Conservation (phyloP, 2,113 vertebrate species). For the Sturnus vulgaris region DNA sequence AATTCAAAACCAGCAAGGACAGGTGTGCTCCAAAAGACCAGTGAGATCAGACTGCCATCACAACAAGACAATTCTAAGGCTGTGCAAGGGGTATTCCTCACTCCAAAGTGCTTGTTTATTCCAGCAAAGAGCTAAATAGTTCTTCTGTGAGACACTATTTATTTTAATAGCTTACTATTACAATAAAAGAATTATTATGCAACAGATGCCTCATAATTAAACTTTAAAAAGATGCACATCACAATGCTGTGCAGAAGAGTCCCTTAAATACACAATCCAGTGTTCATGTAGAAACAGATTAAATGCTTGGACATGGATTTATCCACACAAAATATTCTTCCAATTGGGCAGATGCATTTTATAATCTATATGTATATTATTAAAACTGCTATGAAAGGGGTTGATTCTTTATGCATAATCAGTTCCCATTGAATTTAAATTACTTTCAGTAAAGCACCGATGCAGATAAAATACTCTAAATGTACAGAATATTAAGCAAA, state of each 20-base stretch:
- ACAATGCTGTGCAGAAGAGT: constrained; percentile 1
- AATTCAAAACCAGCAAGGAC: background rate
- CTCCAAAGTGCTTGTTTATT: background rate
- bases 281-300: background rate
- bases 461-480: constrained; percentile 73
- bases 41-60: background rate
- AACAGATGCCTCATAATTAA: constrained; percentile 58
- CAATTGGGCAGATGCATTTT: constrained; percentile 53
- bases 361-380: constrained; percentile 64
- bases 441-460: constrained; percentile 64
- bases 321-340: constrained; percentile 53
- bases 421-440: constrained; percentile 75
- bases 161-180: constrained; percentile 17
- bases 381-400: constrained; percentile 60
- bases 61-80: background rate
- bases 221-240: constrained; percentile 51
- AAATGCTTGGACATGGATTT: constrained; percentile 32
- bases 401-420: constrained; percentile 68
- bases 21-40: background rate
- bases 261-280: constrained; percentile 23
- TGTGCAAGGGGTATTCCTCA: background rate
- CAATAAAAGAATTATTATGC: constrained; percentile 19
- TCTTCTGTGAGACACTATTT: background rate
- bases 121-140: background rate
- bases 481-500: constrained; percentile 80